phyloP scores from a whole-genome alignment of 2,888 invertebrate species.

The Piscicola geometra region DNA sequence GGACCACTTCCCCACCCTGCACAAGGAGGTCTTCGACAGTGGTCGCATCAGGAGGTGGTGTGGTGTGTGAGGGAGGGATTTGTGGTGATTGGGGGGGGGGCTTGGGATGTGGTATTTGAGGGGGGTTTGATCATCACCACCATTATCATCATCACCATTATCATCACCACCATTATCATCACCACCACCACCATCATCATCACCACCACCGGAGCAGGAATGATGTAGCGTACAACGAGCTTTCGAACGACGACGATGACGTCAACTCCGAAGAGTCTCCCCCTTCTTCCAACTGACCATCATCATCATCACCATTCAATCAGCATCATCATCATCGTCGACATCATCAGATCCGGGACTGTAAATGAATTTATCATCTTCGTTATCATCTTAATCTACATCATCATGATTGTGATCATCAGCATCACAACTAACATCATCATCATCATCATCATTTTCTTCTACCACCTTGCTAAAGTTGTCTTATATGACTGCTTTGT shows the following conservation, averaged over 20 bases:
- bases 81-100: not conserved
- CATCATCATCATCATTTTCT: too few species aligned
- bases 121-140: not conserved
- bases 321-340: too few species aligned
- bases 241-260: conserved; percentile 9
- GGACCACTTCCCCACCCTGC: conserved; percentile 30
- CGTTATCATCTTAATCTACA: too few species aligned
- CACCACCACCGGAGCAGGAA: too few species aligned
- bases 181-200: not conserved
- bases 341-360: too few species aligned
- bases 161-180: not conserved
- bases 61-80: not conserved
- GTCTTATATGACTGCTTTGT: too few species aligned
- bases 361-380: too few species aligned
- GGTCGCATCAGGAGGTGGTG: not conserved
- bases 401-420: too few species aligned
- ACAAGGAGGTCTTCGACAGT: conserved; percentile 32
- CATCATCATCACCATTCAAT: too few species aligned
- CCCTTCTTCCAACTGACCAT: not conserved
- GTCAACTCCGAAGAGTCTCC: conserved; percentile 10
- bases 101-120: too few species aligned
- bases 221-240: not conserved
- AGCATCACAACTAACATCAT: too few species aligned
- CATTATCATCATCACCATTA: not conserved
- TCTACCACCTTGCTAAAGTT: too few species aligned